Base-by-base conservation (phyloP, 2,797 vertebrate species). In the Carduelis carduelis region DNA sequence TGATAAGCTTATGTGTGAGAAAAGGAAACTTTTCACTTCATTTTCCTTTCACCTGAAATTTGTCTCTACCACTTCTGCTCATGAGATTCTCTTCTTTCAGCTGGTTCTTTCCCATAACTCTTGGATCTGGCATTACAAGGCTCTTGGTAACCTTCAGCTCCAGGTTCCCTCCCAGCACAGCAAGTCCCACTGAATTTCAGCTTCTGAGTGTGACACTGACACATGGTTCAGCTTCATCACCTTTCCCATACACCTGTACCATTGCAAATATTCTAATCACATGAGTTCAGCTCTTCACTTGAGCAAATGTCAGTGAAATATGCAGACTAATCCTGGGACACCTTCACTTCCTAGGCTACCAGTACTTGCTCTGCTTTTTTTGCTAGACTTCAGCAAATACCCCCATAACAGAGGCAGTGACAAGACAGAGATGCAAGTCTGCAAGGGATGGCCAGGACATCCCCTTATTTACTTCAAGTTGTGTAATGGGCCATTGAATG, bases 271-370 rank as follows among this genome's bases (percentile, higher is more conserved):
- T 43, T 86, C 81, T 59, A 2, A 83, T 49, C 55, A 78, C 57
- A n/a, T 17, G 43, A 92, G 53, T 83, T 89, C 63, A 86, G 77
- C 70, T 90, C 90, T 60, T 70, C 56, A 55, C 70, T 50, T 74
- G 52, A 95, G 65, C 72, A 84, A 87, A 8, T 13, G 19, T 35
- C 72, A 86, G 83, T 83, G 70, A 82, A 89, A 94, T 88, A 96
- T 13, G 30, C 80, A 92, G 59, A 61, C 49, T 75, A 87, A 80
- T 49, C n/a, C 49, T 65, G 75, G 87, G 57, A 82, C 85, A 70
- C 50, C 64, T 89, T 92, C 41, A 76, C 74, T 94, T 64, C 71
- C 46, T 85, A 55, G 70, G 77, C 53, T 87, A 83, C 65, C 89
- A 88, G 63, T 8, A 87, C 34, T 90, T 94, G 90, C 60, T 79